phyloP scores from a whole-genome alignment of 2,888 invertebrate genomes.

The Drosophila stalkeri region DNA sequence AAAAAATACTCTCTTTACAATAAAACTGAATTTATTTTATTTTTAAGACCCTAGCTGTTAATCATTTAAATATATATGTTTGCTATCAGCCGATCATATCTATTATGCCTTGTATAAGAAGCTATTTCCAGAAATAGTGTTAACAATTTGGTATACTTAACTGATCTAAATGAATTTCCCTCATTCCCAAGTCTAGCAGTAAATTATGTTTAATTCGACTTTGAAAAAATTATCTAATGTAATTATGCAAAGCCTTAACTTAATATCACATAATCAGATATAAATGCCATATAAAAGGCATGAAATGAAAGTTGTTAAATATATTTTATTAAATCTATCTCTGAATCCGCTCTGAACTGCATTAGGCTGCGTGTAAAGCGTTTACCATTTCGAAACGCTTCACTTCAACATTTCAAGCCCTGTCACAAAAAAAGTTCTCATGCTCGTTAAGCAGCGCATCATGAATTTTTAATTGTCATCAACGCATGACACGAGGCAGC shows the following conservation, averaged over 20 bases:
- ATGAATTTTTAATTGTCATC: conserved; percentile 67
- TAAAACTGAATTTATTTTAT: too few species aligned
- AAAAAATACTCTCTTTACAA: too few species aligned
- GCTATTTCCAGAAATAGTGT: too few species aligned
- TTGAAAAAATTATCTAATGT: too few species aligned
- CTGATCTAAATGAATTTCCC: too few species aligned
- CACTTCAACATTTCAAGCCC: not conserved
- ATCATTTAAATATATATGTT: too few species aligned
- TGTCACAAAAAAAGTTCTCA: conserved; percentile 48
- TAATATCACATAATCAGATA: not conserved
- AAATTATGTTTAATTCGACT: too few species aligned
- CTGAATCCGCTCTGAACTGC: not conserved
- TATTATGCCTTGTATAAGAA: too few species aligned
- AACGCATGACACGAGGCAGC: conserved; percentile 28
- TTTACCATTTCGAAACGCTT: conserved; percentile 1
- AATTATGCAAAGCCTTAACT: not conserved
- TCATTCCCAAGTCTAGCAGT: too few species aligned
- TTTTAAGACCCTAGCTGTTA: too few species aligned
- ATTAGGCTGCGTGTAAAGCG: not conserved
- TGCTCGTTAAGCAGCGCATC: conserved; percentile 50
- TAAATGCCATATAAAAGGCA: not conserved
- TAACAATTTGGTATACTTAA: too few species aligned
- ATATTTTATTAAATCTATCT: not conserved
- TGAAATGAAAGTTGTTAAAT: not conserved
- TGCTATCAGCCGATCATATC: too few species aligned